Evolutionary conservation across 2,797 vertebrate species (phyloP), one percentile per base, ranked within the genome.

Genomic region (Acipenser oxyrinchus): DNA sequence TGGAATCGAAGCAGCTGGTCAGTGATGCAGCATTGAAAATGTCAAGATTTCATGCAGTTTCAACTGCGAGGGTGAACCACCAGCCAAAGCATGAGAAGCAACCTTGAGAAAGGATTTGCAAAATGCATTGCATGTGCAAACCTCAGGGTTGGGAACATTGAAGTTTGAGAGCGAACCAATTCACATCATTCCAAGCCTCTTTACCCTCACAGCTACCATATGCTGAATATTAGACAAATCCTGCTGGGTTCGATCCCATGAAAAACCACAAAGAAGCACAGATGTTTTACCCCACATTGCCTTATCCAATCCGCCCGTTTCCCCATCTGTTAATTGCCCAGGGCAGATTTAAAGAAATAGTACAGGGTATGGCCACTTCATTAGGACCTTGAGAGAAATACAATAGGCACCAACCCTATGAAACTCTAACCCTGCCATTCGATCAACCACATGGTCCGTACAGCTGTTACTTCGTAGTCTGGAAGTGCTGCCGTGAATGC

Each of bases 201-300:
- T 6, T 59, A 50, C 8, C 3, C 9, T 10, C 12, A 12, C 8
- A 37, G 23, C 58, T 18, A 13, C 73, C 65, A 73, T 70, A 53
- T 75, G 64, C 70, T 51, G n/a, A 68, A 49, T 12, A 63, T 72
- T n/a, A 68, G 64, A 53, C 11, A 60, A n/a, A 68, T 69, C 18
- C 60, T 65, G 62, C 68, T 59, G 48, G 70, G 65, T n/a, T 61
- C 48, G 68, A 73, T 65, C 57, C 78, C 52, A 66, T 70, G 15
- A 23, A 72, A 77, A 72, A 10, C 68, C 70, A 37, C 53, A 64
- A 69, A 66, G 59, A 3, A 72, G n/a, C 68, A 58, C 7, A 64
- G 66, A 66, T n/a, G 49, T 63, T 63, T 12, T 62, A 60, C 48
- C 62, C 66, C 23, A 7, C 50, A 67, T 68, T 51, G 49, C 7